phyloP scores from a whole-genome alignment of 2,113 vertebrate species.

The Melozone crissalis region DNA sequence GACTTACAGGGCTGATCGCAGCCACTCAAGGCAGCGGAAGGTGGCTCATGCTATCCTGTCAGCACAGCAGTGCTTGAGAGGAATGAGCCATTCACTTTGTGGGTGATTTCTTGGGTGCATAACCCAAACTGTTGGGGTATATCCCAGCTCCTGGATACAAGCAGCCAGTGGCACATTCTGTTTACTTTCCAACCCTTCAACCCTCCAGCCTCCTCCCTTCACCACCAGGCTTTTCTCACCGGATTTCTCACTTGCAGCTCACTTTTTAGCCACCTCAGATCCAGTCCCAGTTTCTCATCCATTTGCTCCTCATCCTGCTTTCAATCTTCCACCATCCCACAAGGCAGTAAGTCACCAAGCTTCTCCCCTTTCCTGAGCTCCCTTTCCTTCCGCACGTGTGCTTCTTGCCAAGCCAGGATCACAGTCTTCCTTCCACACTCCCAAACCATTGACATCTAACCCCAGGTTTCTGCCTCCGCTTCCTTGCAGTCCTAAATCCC shows the following conservation, averaged over 20 bases:
- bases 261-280: neutral
- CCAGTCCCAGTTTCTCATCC: neutral
- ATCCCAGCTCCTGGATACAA: neutral
- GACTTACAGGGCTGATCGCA: neutral
- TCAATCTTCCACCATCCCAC: neutral
- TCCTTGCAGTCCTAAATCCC: neutral
- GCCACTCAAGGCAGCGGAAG: neutral
- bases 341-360: neutral
- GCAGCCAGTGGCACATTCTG: neutral
- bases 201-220: neutral
- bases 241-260: neutral
- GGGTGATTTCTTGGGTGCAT: neutral
- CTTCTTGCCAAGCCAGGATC: neutral
- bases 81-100: neutral
- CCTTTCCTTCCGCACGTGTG: fast-evolving
- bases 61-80: neutral
- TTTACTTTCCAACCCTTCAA: neutral
- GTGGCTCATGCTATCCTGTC: neutral
- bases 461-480: neutral
- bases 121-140: neutral
- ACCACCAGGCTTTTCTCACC: neutral
- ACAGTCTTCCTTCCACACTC: neutral
- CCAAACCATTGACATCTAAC: neutral
- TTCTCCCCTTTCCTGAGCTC: neutral
- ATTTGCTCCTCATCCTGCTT: neutral